Evolutionary conservation across 23 tunicate genomes (phyloP), one percentile per base, ranked within the genome.

Genomic region (Styela plicata): DNA sequence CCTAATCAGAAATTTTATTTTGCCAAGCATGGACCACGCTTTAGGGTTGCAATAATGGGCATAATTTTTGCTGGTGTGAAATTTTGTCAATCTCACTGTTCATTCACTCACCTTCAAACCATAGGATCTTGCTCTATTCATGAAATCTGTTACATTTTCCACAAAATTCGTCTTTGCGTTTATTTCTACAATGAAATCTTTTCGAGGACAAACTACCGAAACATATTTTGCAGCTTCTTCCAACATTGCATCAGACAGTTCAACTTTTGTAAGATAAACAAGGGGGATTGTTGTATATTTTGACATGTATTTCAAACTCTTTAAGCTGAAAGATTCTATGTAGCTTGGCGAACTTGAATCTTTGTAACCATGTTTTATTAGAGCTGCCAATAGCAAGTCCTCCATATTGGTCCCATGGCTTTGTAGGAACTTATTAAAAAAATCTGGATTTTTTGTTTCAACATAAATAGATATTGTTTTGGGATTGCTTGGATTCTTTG

Each of bases 311-410:
- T 67, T 26, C 30, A 94, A 35, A 67, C 95, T 89, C 19, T 65
- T 37, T 62, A 67, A 78, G 69, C 73, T 73, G 73, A 94, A 94
- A 13, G 98, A 94, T 66, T 94, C 93, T 35, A 94, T 34, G 61
- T 88, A 89, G 74, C 92, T 84, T 2, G 93, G 84, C 0, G 89
- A 74, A 10, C 73, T 62, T 37, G 61, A 21, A 27, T 69, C 30
- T 22, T 57, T 71, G 63, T 89, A 94, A 0, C 95, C 91, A 44
- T 94, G 84, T n/a, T 74, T 73, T n/a, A 71, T 25, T 32, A 94
- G 44, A 2, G 90, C 63, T 17, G 77, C 83, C 33, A 94, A 76
- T 31, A 94, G 69, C 20, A 89, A 31, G 27, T 94, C 96, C 74
- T 94, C 98, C 88, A 94, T 83, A 0, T 86, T 84, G 5, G 89